These are phyloP conservation scores for Eucidaris tribuloides DNA, from an alignment of 35 echinoderm and acorn worm species.

Conservation along the genomic window DNA sequence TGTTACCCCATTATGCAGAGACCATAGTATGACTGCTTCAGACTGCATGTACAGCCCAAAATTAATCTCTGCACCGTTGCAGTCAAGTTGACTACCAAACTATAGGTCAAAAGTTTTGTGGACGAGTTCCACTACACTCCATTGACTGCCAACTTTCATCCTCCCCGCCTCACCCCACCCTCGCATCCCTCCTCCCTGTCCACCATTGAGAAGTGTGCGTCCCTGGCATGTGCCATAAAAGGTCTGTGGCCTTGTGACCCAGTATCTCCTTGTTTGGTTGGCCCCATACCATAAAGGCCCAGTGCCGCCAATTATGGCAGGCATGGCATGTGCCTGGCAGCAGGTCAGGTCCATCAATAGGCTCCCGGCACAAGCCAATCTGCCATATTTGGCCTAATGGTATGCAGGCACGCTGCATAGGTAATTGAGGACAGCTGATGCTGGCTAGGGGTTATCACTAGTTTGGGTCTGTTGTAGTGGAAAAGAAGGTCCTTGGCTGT, in stretches of 20 bases:
- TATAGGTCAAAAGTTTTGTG: too few species aligned
- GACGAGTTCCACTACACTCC: too few species aligned
- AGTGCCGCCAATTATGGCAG: slow-evolving; percentile 15
- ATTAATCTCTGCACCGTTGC: too few species aligned
- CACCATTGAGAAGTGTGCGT: slow-evolving; percentile 7
- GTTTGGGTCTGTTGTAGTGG: too few species aligned
- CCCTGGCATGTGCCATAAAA: slow-evolving; percentile 12
- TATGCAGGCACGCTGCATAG: background rate
- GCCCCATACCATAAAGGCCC: slow-evolving; percentile 19
- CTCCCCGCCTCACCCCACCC: background rate
- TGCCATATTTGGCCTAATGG: slow-evolving; percentile 31
- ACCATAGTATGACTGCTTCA: too few species aligned
- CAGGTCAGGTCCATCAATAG: slow-evolving; percentile 23
- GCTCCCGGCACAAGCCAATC: slow-evolving; percentile 22
- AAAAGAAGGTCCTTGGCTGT: too few species aligned
- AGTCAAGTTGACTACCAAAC: too few species aligned
- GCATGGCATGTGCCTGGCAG: slow-evolving; percentile 24
- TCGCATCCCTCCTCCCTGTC: background rate
- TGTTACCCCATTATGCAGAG: too few species aligned
- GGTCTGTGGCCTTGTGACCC: background rate
- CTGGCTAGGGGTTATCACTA: background rate
- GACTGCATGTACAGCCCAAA: too few species aligned
- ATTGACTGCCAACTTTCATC: too few species aligned
- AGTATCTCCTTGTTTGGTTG: slow-evolving; percentile 6
- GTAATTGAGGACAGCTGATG: slow-evolving; percentile 5